Evolutionary conservation across 2,113 vertebrate species (phyloP).

Genomic region (Pygoscelis adeliae): DNA sequence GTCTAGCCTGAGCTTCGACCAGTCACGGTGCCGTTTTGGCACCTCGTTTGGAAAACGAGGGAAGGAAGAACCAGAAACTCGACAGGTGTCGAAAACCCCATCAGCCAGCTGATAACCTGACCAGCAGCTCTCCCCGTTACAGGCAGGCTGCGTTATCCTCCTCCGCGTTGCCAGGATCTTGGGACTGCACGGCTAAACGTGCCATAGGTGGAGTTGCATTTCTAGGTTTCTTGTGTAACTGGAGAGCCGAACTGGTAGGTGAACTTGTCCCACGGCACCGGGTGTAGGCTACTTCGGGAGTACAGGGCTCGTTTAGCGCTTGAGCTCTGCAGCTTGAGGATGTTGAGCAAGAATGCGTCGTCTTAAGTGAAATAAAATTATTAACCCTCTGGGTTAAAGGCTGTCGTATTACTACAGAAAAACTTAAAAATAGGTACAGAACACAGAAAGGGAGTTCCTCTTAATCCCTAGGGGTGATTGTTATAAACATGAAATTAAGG

Average conservation of each 20-base stretch:
- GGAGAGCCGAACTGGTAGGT: neutral
- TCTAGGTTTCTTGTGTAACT: neutral
- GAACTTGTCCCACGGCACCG: neutral
- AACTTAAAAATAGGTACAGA: neutral
- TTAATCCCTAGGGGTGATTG: neutral
- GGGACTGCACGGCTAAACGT: neutral
- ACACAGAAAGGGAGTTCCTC: neutral
- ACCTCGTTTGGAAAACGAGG: neutral
- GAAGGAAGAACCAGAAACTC: neutral
- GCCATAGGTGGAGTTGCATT: neutral
- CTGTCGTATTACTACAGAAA: neutral
- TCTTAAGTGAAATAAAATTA: neutral
- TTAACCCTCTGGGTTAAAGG: neutral
- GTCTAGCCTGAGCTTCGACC: neutral
- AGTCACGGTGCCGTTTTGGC: neutral
- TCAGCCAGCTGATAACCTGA: neutral
- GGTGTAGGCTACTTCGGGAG: neutral
- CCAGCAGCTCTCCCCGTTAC: neutral
- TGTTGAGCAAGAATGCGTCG: neutral
- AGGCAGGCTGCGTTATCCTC: neutral
- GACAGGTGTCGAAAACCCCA: neutral
- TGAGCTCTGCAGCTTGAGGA: neutral
- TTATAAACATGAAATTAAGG: neutral
- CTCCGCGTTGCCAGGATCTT: neutral
- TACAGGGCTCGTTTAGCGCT: neutral